Evolutionary conservation across 2,113 vertebrate species (phyloP).

Genomic region (Myodes glareolus): DNA sequence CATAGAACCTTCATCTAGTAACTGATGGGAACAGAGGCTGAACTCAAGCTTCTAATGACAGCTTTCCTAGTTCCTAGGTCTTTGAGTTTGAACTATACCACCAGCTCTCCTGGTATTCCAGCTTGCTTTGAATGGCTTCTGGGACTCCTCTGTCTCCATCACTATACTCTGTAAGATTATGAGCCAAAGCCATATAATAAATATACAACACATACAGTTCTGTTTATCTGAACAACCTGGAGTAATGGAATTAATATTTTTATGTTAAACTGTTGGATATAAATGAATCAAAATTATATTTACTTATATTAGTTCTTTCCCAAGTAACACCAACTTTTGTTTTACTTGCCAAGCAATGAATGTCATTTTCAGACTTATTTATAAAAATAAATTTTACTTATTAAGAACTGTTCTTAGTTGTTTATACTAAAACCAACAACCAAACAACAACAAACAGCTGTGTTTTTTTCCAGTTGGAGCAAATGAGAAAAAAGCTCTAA

Average conservation of each 20-base stretch:
- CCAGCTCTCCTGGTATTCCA: not conserved
- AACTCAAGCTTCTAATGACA: not conserved
- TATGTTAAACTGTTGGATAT: constrained; percentile 20
- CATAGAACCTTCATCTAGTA: no score
- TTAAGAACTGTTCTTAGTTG: not conserved
- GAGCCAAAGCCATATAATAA: not conserved
- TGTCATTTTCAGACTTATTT: constrained; percentile 34
- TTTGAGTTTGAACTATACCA: not conserved
- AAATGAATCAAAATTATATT: constrained; percentile 33
- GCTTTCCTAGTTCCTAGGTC: not conserved
- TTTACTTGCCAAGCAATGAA: not conserved
- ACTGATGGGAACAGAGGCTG: no score
- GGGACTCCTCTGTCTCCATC: not conserved
- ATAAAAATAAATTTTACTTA: constrained; percentile 43
- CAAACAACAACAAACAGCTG: not conserved
- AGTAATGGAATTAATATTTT: constrained; percentile 36
- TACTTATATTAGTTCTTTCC: constrained; percentile 41
- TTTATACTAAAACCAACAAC: not conserved
- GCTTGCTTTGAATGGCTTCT: not conserved
- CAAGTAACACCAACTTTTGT: constrained; percentile 19
- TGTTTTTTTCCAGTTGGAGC: not conserved
- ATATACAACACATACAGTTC: not conserved
- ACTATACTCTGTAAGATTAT: not conserved
- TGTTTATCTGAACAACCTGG: not conserved
- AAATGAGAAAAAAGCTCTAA: not conserved